Percentiles rank a stretch among this genome's conserved stretches.
Evolutionary conservation across 1,140 invertebrate species (phyloP).

Genomic region (Schlechtendalia chinensis): DNA sequence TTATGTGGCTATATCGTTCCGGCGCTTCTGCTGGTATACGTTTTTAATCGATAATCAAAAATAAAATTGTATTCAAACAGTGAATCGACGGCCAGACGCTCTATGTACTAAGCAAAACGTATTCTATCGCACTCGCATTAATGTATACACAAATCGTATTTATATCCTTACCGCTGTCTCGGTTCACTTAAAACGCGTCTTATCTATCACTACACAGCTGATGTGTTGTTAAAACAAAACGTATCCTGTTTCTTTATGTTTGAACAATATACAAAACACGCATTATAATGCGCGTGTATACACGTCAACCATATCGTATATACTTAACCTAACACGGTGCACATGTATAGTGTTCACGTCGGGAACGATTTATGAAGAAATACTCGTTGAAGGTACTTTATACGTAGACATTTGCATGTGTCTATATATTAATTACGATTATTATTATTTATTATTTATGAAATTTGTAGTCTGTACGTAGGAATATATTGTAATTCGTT

Average conservation of each 20-base stretch:
- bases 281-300: neutral
- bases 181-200: neutral
- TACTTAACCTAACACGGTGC: too few relatives aligned
- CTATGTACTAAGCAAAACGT: neutral
- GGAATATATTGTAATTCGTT: too few relatives aligned
- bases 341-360: too few relatives aligned
- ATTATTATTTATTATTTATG: too few relatives aligned
- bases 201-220: neutral
- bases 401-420: too few relatives aligned
- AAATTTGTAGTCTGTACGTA: too few relatives aligned
- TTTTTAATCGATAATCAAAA: too few relatives aligned
- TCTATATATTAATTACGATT: too few relatives aligned
- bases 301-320: too few relatives aligned
- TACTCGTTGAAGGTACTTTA: neutral
- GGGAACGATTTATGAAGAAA: neutral
- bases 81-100: neutral
- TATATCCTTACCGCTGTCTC: neutral
- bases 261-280: neutral
- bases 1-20: too few relatives aligned
- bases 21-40: too few relatives aligned
- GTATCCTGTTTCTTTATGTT: neutral
- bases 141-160: too few relatives aligned
- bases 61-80: neutral
- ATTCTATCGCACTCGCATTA: neutral
- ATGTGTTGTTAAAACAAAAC: neutral